A percentile compares a stretch with the other conserved stretches of the same genome.
These are phyloP conservation scores for Panurus biarmicus DNA, from an alignment of 2,113 vertebrate species.

Conservation along the genomic window DNA sequence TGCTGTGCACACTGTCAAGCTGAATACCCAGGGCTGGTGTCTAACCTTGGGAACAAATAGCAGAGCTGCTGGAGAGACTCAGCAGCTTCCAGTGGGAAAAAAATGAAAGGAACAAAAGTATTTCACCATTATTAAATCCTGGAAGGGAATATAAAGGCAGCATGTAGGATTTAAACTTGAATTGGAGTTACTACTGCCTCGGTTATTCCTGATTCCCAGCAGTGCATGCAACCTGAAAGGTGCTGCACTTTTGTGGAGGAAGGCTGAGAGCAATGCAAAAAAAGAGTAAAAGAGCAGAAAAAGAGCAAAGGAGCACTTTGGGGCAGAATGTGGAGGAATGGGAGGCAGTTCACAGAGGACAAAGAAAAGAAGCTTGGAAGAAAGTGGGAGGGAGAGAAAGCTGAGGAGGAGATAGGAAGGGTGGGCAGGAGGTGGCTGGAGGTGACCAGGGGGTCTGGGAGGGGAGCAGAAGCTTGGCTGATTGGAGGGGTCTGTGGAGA, in stretches of 20 bases:
- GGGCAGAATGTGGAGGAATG: neutral
- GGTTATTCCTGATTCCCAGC: neutral
- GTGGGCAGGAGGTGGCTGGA: neutral
- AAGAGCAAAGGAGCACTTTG: neutral
- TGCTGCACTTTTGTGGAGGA: neutral
- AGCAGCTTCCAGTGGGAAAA: neutral
- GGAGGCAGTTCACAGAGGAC: neutral
- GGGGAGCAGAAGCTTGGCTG: neutral
- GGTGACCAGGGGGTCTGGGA: neutral
- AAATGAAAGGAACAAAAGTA: neutral
- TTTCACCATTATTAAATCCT: neutral
- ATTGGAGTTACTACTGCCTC: neutral
- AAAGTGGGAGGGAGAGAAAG: neutral
- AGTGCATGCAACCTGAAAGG: accelerated
- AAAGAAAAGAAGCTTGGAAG: neutral
- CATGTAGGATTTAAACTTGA: neutral
- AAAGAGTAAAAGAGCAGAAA: neutral
- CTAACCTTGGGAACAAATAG: neutral
- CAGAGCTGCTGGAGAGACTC: neutral
- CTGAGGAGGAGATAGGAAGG: neutral
- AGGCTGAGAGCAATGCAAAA: neutral
- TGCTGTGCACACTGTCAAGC: accelerated
- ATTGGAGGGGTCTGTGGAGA: neutral
- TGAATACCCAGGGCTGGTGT: neutral
- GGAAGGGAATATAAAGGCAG: neutral